These are phyloP conservation scores for Protodeltote pygarga DNA, from an alignment of 2,888 invertebrate genomes.

Conservation along the genomic window DNA sequence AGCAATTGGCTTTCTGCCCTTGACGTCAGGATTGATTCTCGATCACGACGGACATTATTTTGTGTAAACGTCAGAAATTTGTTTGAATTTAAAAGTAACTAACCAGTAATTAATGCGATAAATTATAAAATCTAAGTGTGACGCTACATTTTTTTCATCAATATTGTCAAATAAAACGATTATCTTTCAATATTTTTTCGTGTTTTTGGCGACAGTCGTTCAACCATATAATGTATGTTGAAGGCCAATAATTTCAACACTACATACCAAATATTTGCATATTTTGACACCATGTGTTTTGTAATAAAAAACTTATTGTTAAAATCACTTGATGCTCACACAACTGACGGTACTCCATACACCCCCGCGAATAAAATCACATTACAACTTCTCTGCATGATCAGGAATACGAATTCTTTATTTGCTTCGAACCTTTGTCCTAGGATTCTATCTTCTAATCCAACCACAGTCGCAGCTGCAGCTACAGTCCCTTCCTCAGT, in stretches of 20 bases:
- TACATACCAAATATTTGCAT: background rate
- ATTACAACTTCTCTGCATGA: conserved; percentile 87
- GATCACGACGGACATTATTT: too few relatives aligned
- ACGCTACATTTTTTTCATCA: too few relatives aligned
- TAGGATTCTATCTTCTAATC: conserved; percentile 76
- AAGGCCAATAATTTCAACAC: background rate
- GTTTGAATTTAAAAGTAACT: too few relatives aligned
- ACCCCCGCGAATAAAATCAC: conserved; percentile 89
- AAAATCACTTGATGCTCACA: conserved; percentile 18
- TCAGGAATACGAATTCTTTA: conserved; percentile 89
- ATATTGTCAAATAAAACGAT: too few relatives aligned
- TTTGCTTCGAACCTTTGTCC: conserved; percentile 88
- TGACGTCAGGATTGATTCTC: too few relatives aligned
- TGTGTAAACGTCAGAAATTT: too few relatives aligned
- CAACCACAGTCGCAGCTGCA: conserved; percentile 86
- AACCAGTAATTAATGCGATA: too few relatives aligned
- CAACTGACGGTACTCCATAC: conserved; percentile 67
- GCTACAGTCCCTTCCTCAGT: conserved; percentile 92
- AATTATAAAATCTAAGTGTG: too few relatives aligned
- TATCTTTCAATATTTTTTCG: too few relatives aligned
- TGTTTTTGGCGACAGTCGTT: too few relatives aligned
- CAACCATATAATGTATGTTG: background rate
- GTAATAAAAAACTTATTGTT: conserved; percentile 1
- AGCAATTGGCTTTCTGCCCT: too few relatives aligned
- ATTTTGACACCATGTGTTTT: conserved; percentile 1